Percentiles rank a stretch among this genome's conserved stretches.
Conservation (phyloP, 2,797 vertebrate genomes). For the Acanthurus leucopareius region DNA sequence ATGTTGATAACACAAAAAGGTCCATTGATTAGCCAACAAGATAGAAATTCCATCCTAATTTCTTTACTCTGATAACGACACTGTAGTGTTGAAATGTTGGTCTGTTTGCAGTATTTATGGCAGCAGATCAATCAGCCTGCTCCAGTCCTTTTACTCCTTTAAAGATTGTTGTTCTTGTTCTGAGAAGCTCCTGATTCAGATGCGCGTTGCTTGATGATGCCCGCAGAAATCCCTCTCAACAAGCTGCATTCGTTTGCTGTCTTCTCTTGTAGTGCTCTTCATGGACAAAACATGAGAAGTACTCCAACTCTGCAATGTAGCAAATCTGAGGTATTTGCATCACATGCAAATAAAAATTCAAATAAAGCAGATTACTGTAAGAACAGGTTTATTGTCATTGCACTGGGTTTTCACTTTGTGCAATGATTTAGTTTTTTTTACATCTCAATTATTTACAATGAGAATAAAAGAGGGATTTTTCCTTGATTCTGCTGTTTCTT, state of each 20-base stretch:
- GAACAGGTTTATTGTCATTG: not conserved
- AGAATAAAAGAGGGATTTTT: too few relatives aligned
- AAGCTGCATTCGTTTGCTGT: too few relatives aligned
- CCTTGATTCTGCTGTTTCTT: too few relatives aligned
- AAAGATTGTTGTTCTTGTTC: too few relatives aligned
- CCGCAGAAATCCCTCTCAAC: not conserved
- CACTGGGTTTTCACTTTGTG: not conserved
- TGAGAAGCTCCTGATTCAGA: not conserved
- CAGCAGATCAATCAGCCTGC: too few relatives aligned
- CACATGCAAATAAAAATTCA: slow-evolving; percentile 37
- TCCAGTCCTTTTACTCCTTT: not conserved
- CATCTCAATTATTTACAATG: too few relatives aligned
- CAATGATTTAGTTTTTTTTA: too few relatives aligned
- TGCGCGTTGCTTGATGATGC: not conserved
- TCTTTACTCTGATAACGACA: not conserved
- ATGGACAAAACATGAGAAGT: not conserved
- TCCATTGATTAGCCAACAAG: slow-evolving; percentile 1
- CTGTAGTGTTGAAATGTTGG: not conserved
- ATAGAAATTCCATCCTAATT: not conserved
- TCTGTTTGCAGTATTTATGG: not conserved
- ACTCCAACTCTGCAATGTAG: not conserved
- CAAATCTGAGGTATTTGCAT: slow-evolving; percentile 38
- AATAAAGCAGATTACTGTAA: slow-evolving; percentile 12
- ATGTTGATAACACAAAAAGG: not conserved
- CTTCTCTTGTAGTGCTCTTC: not conserved